Percentiles rank a stretch among this genome's conserved stretches.
These are phyloP conservation scores for Hemicrepidius hirtus DNA, from an alignment of 2,888 invertebrate species.

Conservation along the genomic window DNA sequence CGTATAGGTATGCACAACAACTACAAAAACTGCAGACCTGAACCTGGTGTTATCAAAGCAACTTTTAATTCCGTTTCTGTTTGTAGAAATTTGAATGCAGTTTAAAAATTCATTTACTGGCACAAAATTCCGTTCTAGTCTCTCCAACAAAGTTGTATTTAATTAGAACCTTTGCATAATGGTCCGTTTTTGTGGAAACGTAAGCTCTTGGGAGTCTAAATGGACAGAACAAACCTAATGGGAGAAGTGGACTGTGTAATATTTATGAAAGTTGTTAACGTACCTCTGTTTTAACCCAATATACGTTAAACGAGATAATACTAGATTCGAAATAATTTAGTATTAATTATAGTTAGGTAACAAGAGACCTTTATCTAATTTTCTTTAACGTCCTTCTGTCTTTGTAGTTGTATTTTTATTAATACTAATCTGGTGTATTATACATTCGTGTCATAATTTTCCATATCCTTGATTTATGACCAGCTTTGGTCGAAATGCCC, in stretches of 20 bases:
- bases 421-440: too few relatives aligned
- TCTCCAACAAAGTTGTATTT: constrained; percentile 8
- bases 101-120: constrained; percentile 9
- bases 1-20: neutral
- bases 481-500: neutral
- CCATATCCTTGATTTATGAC: neutral
- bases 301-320: neutral
- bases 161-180: constrained; percentile 5
- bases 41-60: neutral
- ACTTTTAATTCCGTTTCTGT: constrained; percentile 4
- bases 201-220: constrained; percentile 6
- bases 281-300: neutral
- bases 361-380: too few relatives aligned
- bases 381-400: too few relatives aligned
- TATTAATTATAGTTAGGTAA: neutral
- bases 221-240: constrained; percentile 14
- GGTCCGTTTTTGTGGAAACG: constrained; percentile 4
- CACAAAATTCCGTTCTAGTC: neutral
- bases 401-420: too few relatives aligned
- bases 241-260: constrained; percentile 1
- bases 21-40: neutral
- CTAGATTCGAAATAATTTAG: neutral
- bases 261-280: constrained; percentile 16
- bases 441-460: neutral
- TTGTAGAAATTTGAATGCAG: constrained; percentile 4